These are phyloP conservation scores for Lathamus discolor DNA, from an alignment of 2,113 vertebrate genomes.

Conservation along the genomic window DNA sequence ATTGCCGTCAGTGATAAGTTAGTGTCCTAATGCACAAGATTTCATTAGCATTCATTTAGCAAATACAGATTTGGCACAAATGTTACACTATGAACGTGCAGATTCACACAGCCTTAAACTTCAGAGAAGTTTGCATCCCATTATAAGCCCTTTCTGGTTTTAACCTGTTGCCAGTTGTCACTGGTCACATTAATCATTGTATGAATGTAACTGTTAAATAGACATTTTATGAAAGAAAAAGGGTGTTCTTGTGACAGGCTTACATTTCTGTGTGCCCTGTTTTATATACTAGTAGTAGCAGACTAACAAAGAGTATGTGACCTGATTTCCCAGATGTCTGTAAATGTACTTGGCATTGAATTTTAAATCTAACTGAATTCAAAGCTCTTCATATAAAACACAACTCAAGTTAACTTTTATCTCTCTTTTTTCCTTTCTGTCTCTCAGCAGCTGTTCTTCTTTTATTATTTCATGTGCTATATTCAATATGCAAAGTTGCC, in stretches of 20 bases:
- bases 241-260: slow-evolving; percentile 2
- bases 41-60: not conserved
- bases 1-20: not conserved
- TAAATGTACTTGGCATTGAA: slow-evolving; percentile 38
- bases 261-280: not conserved
- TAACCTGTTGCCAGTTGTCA: not conserved
- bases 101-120: not conserved
- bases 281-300: slow-evolving; percentile 12
- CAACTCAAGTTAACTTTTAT: slow-evolving; percentile 59
- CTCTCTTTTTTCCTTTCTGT: slow-evolving; percentile 33
- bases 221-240: slow-evolving; percentile 26
- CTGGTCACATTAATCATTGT: not conserved
- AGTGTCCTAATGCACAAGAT: not conserved
- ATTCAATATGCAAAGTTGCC: slow-evolving; percentile 61
- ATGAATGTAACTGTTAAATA: not conserved
- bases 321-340: slow-evolving; percentile 60
- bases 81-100: not conserved
- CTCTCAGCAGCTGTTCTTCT: slow-evolving; percentile 61
- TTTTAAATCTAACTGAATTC: slow-evolving; percentile 61
- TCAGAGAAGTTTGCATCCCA: not conserved
- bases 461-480: slow-evolving; percentile 68
- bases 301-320: slow-evolving; percentile 46
- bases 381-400: slow-evolving; percentile 59
- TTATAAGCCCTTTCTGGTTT: not conserved
- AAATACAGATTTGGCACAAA: not conserved